These are phyloP conservation scores for Argentina silus DNA, from an alignment of 2,797 vertebrate species.

Conservation along the genomic window DNA sequence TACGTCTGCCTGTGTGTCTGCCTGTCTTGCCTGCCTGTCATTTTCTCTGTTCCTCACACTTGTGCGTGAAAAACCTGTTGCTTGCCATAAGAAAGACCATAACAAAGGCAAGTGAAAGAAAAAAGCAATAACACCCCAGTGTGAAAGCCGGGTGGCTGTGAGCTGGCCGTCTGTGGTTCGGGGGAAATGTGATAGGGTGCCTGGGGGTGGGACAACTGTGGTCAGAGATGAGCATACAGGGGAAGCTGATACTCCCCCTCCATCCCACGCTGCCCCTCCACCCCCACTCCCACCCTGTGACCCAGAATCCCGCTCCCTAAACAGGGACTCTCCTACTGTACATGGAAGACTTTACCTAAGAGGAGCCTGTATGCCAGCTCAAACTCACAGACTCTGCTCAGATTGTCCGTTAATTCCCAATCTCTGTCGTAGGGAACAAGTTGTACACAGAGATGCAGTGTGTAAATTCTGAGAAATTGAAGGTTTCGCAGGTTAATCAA, in stretches of 20 bases:
- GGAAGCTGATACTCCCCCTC: constrained; percentile 25
- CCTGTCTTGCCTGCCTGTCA: constrained; percentile 72
- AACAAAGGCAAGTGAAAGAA: constrained; percentile 24
- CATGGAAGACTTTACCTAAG: constrained; percentile 8
- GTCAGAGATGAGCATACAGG: constrained; percentile 25
- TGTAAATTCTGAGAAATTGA: neutral
- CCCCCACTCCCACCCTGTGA: constrained; percentile 28
- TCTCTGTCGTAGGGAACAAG: constrained; percentile 7
- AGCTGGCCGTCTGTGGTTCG: constrained; percentile 24
- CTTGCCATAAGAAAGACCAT: constrained; percentile 42
- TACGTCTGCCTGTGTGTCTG: constrained; percentile 25
- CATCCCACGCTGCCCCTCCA: constrained; percentile 7
- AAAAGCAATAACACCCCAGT: constrained; percentile 38
- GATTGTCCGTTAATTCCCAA: neutral
- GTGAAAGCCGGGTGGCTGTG: constrained; percentile 38
- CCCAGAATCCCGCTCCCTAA: constrained; percentile 15
- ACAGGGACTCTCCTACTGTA: constrained; percentile 10
- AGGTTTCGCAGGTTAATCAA: constrained; percentile 41
- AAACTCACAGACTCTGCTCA: neutral
- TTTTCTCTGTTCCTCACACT: constrained; percentile 70
- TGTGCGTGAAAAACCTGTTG: constrained; percentile 67
- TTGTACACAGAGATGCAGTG: constrained; percentile 29
- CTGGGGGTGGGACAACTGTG: constrained; percentile 15
- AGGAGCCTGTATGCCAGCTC: constrained; percentile 16
- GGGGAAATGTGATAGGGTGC: constrained; percentile 21